These are phyloP conservation scores for Tenualosa ilisha DNA, from an alignment of 2,797 vertebrate species.

Conservation along the genomic window DNA sequence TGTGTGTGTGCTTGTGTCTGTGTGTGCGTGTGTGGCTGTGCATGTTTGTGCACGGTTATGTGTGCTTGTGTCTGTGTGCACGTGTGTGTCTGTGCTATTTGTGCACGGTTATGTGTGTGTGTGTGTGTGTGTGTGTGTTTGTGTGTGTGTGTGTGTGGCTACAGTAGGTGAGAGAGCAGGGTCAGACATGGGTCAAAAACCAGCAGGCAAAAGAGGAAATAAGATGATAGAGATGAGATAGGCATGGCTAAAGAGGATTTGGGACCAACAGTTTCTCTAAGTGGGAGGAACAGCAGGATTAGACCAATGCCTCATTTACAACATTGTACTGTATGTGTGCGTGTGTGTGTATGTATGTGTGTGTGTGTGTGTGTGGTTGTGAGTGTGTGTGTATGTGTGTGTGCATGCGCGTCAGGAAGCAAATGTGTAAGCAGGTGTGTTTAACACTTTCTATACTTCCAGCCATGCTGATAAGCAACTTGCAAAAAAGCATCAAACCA, in stretches of 20 bases:
- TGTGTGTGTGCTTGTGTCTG: not conserved
- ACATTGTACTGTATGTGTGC: not conserved
- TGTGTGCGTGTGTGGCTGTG: constrained; percentile 11
- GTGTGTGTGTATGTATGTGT: constrained; percentile 4
- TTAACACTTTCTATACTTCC: not conserved
- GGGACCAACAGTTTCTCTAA: not conserved
- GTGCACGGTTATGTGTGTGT: too few relatives aligned
- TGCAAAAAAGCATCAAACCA: not conserved
- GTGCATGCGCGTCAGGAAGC: not conserved
- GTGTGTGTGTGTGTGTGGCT: not conserved
- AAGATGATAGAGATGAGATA: not conserved
- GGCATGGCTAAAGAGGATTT: not conserved
- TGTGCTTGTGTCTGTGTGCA: not conserved
- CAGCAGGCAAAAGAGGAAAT: not conserved
- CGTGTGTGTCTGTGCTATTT: too few relatives aligned
- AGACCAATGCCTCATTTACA: not conserved
- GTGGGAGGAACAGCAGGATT: not conserved
- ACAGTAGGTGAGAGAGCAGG: not conserved
- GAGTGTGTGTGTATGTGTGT: not conserved
- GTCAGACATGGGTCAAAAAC: not conserved
- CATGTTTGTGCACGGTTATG: not conserved
- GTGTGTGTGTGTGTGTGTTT: not conserved
- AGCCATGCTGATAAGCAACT: not conserved
- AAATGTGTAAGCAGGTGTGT: not conserved
- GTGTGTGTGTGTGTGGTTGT: not conserved